Base-by-base conservation (phyloP, 2,113 vertebrate species). In the Pogona vitticeps region DNA sequence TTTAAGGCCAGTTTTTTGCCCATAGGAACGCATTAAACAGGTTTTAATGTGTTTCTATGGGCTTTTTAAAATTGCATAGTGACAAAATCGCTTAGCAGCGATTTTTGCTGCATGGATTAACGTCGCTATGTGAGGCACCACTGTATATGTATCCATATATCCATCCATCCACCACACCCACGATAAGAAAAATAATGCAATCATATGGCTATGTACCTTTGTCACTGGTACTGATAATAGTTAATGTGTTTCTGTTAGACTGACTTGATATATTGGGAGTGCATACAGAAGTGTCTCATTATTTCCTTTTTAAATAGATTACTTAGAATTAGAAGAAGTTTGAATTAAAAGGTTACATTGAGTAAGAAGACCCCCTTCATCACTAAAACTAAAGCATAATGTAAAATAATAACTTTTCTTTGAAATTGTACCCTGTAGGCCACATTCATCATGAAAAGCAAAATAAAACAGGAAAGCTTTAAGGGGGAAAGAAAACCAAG, bases 361-460 rank as follows among this genome's bases (percentile, higher is more conserved):
- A 90, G 26, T 33, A 40, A 84, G 79, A 40, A 91, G 86, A 23
- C 90, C 93, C 92, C 42, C 79, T 91, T 91, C 88, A 67, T 93
- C 91, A 88, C n/a, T 88, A 87, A 92, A 94, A 87, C n/a, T 31
- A 85, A 88, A 67, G 1, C 83, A 82, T 82, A 85, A 89, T 28
- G 28, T 84, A 42, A 83, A 95, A 89, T 3, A 75, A 17, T 28
- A 91, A 71, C 8, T 92, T 85, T 84, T 6, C 91, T 95, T 95
- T 95, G 70, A 95, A 93, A 89, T 88, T 17, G 89, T 91, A 87
- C 21, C 12, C 52, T 89, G 76, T 88, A 91, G 93, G 72, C 80
- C 94, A 82, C 63, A 92, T 88, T 89, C 28, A 88, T 15, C 88
- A 87, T 63, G 83, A 87, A 93, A 93, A 92, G 79, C 67, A 71